Base-by-base conservation (phyloP, 2,888 invertebrate genomes). In the Agrochola lychnidis region DNA sequence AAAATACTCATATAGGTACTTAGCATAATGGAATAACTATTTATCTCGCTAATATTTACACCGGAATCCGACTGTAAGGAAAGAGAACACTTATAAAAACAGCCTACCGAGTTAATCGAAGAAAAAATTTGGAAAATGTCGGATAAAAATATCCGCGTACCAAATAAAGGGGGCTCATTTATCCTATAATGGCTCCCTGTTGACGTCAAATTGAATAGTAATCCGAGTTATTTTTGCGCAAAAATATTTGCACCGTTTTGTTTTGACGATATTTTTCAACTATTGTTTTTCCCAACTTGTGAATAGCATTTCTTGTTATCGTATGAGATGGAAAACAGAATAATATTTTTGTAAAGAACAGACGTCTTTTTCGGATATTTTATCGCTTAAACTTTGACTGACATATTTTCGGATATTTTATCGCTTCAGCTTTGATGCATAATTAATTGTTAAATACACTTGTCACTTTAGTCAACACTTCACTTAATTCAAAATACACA, bases 181-280 rank as follows among this genome's bases (percentile, higher is more conserved):
- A 82, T 81, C 73, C 76, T 72, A 86, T 84, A 82, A 82, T 77
- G 76, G 82, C 22, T 63, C 63, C 62, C 62, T 80, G 84, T 80
- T 84, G 73, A 81, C 84, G 75, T 71, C 73, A 77, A 80, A 81
- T 81, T 78, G 77, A 83, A 83, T 80, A 77, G 73, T 83, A 85
- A 80, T 77, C 70, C 67, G 22, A 45, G 48, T 69, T 78, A 76
- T 68, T 85, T 56, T 70, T 79, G 48, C 61, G 45, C 45, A 63
- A 71, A 85, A 86, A 79, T 87, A 75, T 86, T 86, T 78, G 56
- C 66, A 64, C 76, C 68, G 72, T 48, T 74, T 76, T 61, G 64
- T 71, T 79, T 59, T 51, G 45, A 61, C 51, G 61, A 61, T 56
- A 57, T 62, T 83, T 85, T 70, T 68, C 67, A 69, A 59, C 61